Base-by-base conservation (phyloP, 2,113 vertebrate species). In the Nerophis ophidion region DNA sequence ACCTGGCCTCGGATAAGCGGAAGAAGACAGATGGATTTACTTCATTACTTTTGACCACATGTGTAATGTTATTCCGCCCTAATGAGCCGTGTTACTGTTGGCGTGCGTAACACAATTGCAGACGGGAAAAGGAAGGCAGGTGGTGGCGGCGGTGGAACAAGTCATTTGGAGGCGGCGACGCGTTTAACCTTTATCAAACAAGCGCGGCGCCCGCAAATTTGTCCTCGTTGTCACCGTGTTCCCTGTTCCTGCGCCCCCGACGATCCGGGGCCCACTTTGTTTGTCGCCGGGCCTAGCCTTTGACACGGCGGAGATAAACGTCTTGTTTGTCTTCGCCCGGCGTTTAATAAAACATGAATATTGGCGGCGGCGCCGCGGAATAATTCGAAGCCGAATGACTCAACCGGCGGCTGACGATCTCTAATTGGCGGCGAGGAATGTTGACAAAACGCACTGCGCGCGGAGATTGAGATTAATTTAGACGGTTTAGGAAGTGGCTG, bases 371-470 rank as follows among this genome's bases (percentile, higher is more conserved):
- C 59, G 58, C 44, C 49, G 45, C 1, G 53, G 52, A 62, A 65
- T 60, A 74, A 53, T 72, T 73, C 66, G 70, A 49, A 11, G 61
- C 19, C 63, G 60, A 61, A 60, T 80, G 64, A 74, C n/a, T 71
- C 38, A 5, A 60, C 38, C 33, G 51, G 26, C 33, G 60, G 35
- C 49, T 57, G 82, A 81, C 76, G 75, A 66, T 14, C 73, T 58
- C 47, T 80, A 73, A 70, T 59, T 54, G 64, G 70, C 61, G 54
- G 63, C 48, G 56, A 8, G 42, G 61, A 71, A 69, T 53, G 66
- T 64, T 71, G 71, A 70, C 57, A 54, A 77, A 75, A 81, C 60
- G 63, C 61, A 73, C 70, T 65, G n/a, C 68, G 76, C 33, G 63
- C 8, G 13, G 40, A 62, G 54, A 14, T 54, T 11, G 26, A 69